Base-by-base conservation (phyloP, 1,140 invertebrate genomes). In the Atta colombica region DNA sequence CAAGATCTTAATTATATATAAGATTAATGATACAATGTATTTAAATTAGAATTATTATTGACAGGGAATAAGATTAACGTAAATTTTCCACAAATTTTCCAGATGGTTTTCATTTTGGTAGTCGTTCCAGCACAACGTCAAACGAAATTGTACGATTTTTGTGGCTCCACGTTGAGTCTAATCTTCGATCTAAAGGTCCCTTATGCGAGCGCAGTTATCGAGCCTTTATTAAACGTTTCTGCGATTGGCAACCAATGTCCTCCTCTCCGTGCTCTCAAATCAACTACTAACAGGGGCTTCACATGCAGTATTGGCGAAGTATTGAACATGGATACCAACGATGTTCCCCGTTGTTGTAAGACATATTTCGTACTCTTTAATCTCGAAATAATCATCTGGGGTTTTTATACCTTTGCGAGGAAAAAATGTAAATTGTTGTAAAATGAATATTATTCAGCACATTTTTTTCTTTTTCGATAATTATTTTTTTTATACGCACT, bases 141-240 rank as follows among this genome's bases (percentile, higher is more conserved):
- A 95, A 97, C 98, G 4, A 97, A 98, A 92, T 95, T 99, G 0
- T 99, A 99, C 93, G 98, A 99, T 90, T 96, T 99, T 0, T 99
- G 99, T 93, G 98, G 99, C 6, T 98, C 98, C 0, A 99, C 99
- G 5, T 93, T 99, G 51, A 98, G 97, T 90, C 96, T 99, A 4
- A 99, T 99, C 89, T 99, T 99, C 93, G 99, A 99, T 94, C 94
- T 99, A 60, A 98, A 98, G 35, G 98, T 99, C 1, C 98, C 98
- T 12, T 97, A 98, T 87, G 98, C 99, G 6, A 99, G 98, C 91
- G 97, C 97, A 28, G 97, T 99, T 0, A 98, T 99, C 87, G 98
- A 99, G 93, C 97, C 98, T 21, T 94, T 99, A 3, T 95, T 99
- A 10, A 98, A 98, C 92, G 97, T 99, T 10, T 98, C 98, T 4